phyloP scores from a whole-genome alignment of 1,140 invertebrate genomes.

The Pogonus chalceus region DNA sequence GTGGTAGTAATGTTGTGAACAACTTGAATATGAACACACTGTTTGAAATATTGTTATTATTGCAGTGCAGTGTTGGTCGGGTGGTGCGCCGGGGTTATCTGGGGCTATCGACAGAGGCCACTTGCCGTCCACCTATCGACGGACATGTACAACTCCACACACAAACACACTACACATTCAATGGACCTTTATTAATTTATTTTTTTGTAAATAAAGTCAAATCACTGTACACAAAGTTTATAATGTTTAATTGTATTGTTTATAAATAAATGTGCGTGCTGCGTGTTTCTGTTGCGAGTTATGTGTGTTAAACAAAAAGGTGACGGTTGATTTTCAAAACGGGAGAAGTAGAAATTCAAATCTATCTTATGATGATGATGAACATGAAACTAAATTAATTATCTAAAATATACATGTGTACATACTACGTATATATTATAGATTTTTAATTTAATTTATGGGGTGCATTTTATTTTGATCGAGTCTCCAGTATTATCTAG shows the following conservation, averaged over 20 bases:
- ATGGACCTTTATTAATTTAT: conserved; percentile 3
- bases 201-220: conserved; percentile 6
- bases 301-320: neutral
- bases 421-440: conserved; percentile 23
- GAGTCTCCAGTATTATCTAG: conserved; percentile 37
- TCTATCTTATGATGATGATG: no score
- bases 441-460: no score
- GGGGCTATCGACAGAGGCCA: no score
- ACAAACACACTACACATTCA: neutral
- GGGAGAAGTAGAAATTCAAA: no score
- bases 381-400: no score
- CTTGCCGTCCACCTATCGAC: no score
- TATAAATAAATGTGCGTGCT: neutral
- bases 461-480: conserved; percentile 24
- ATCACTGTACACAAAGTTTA: conserved; percentile 3
- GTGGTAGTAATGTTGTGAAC: no score
- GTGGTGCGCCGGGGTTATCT: no score
- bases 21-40: no score
- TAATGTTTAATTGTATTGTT: neutral
- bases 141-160: neutral
- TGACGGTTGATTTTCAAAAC: neutral
- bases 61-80: no score
- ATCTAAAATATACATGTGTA: no score
- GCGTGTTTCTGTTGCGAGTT: neutral
- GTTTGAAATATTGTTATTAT: no score